Base-by-base conservation (phyloP, 2,888 invertebrate genomes). In the Furcula furcula region DNA sequence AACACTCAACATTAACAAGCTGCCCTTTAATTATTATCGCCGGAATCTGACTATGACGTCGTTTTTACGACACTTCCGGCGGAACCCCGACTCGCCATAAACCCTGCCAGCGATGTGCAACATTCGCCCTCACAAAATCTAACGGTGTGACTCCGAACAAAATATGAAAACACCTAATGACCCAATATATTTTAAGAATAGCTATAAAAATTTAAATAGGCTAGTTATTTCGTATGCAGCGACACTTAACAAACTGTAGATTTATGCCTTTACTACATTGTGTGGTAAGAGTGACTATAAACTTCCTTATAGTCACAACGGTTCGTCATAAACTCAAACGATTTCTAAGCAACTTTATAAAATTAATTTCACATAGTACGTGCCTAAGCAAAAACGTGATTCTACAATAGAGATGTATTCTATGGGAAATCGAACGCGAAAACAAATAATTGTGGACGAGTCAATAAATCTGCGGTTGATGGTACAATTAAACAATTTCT, bases 1-100 rank as follows among this genome's bases (percentile, higher is more conserved):
- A 78, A 70, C 77, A 71, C 76, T 86, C 84, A 78, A 81, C 65
- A 78, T 78, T 84, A 87, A 88, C 84, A 78, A 85, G 86, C 76
- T 78, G 77, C 74, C 67, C 79, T 74, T 80, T 83, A 77, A 78
- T 74, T 69, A 76, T 78, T 85, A 87, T 85, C 84, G 69, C 65
- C 55, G 62, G 67, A 80, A 84, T 84, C 86, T 75, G 72, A 65
- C 65, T 71, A 69, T 73, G 78, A 72, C 66, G 69, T 63, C 51
- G 62, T 70, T 67, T 82, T 79, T 84, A 86, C 65, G 73, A 71
- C 71, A 75, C 72, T 83, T 88, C 87, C 86, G 85, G 74, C 70
- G 72, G 70, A 71, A 65, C 75, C 75, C 64, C 68, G 64, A 59
- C 65, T 64, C 58, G 66, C 59, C 68, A 65, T 85, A 82, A 80